Evolutionary conservation across 35 echinoderm and acorn worm genomes (phyloP).

Genomic region (Strongylocentrotus purpuratus): DNA sequence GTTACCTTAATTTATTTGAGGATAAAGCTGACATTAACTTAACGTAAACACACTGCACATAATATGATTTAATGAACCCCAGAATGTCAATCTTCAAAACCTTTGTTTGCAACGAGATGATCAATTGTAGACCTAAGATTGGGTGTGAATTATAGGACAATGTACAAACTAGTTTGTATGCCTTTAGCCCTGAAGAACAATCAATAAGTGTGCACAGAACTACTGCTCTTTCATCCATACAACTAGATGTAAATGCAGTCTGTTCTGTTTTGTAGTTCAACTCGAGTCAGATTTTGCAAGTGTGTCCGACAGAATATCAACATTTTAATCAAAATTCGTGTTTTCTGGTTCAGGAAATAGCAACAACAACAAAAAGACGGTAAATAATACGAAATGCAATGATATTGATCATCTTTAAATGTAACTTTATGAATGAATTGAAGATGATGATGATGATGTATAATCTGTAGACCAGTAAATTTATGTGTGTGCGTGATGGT

Average conservation of each 20-base stretch:
- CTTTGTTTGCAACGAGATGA: background rate
- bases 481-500: conserved; percentile 39
- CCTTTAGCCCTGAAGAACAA: background rate
- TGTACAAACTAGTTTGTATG: background rate
- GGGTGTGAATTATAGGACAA: background rate
- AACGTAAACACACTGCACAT: background rate
- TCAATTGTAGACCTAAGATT: background rate
- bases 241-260: background rate
- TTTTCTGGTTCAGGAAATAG: background rate
- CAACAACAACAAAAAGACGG: background rate
- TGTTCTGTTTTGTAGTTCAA: background rate
- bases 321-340: background rate
- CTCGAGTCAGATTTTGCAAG: background rate
- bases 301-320: background rate
- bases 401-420: conserved; percentile 4
- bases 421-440: background rate
- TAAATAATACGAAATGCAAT: conserved; percentile 11
- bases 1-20: background rate
- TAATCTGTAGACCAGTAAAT: background rate
- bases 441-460: background rate
- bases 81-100: background rate
- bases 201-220: conserved; percentile 14
- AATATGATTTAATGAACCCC: background rate
- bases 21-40: background rate
- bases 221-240: background rate